phyloP scores from a whole-genome alignment of 23 tunicate genomes.

The Trididemnum miniatum region DNA sequence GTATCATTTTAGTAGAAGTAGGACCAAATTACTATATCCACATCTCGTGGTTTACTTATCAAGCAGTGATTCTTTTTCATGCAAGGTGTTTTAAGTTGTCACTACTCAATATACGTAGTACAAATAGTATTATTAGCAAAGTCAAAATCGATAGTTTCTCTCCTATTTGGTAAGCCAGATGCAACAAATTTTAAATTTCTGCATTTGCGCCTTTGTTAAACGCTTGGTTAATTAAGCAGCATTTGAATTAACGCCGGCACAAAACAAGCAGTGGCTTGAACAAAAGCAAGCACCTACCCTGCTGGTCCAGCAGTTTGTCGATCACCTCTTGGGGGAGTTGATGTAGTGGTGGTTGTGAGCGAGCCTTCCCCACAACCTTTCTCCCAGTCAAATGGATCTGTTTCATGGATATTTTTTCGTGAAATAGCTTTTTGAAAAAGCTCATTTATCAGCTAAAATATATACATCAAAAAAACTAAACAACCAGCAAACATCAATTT shows the following conservation, averaged over 20 bases:
- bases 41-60: no score
- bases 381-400: conserved; percentile 99
- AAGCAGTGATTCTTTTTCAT: no score
- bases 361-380: conserved; percentile 84
- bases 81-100: no score
- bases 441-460: conserved; percentile 15
- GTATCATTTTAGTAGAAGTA: no score
- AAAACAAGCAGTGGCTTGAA: not conserved
- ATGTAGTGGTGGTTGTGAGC: conserved; percentile 88
- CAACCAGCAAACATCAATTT: not conserved
- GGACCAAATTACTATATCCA: no score
- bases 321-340: conserved; percentile 84
- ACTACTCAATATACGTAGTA: no score
- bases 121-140: no score
- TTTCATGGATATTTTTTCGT: conserved; percentile 64
- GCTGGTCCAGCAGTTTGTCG: conserved; percentile 87
- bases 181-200: no score
- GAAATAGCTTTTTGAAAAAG: conserved; percentile 65
- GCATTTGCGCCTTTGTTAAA: not conserved
- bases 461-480: conserved; percentile 46
- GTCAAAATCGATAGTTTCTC: no score
- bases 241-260: not conserved
- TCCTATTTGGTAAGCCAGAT: no score
- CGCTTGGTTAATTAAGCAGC: not conserved
- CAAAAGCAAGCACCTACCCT: conserved; percentile 46